Base-by-base conservation (phyloP, 1,140 invertebrate genomes). In the Belonocnema kinseyi region DNA sequence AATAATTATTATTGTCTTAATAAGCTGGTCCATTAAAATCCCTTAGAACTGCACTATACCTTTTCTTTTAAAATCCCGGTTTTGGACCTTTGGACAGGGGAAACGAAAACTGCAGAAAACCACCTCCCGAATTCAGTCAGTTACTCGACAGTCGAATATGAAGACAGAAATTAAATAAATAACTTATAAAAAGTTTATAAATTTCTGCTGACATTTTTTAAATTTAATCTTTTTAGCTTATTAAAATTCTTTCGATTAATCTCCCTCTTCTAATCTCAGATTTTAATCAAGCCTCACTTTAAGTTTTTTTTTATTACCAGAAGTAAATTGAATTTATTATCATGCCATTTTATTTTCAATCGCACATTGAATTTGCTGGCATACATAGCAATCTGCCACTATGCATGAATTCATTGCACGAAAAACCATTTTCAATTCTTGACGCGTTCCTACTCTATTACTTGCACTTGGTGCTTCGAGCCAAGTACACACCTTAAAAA, bases 341-440 rank as follows among this genome's bases (percentile, higher is more conserved):
- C 26, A 16, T 13, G 21, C 13, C 40, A 66, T 66, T 66, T 66
- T 66, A 40, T 66, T 66, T 40, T 0, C 33, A 66, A 66, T 66
- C 61, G 14, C 26, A 66, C 26, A 54, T 10, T 54, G 53, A 11
- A 40, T 66, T 66, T 40, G 26, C 26, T 46, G 40, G 40, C 40
- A 46, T 46, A 16, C 61, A 66, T 66, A 16, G 58, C 12, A 66
- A 66, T 33, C 21, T 26, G 33, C 13, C n/a, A 66, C 26, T 33
- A 66, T 78, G 73, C 77, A 78, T 80, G 72, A 76, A 81, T 81
- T 81, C 74, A 79, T 79, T 61, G 74, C 75, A 81, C 75, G 73
- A 72, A 70, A 75, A 66, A 74, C 75, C 79, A 70, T 83, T 81
- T 81, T 77, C 77, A 81, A 83, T 81, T 81, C 80, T 73, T 79